Base-by-base conservation (phyloP, 2,797 vertebrate species). In the Hyperoplus lanceolatus region DNA sequence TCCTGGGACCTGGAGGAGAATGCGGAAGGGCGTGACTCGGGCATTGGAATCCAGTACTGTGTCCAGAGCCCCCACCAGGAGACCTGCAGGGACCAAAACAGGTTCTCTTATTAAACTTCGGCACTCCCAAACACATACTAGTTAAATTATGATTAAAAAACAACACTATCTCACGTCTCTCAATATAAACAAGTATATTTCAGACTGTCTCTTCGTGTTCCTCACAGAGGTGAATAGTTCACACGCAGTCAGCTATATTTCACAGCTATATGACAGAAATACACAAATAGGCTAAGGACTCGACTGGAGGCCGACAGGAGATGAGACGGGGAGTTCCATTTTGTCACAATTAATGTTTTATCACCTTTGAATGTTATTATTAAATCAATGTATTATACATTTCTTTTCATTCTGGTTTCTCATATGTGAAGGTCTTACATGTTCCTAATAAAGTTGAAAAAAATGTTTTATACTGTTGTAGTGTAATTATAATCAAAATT, bases 21-120 rank as follows among this genome's bases (percentile, higher is more conserved):
- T 98, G 73, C 98, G 95, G 88, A 98, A 99, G 0, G 98, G 98
- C 3, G 97, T 95, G 0, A 97, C 96, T 0, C 98, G 95, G 1
- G 98, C 98, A 0, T 95, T 99, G 61, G 98, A 99, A 90, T 99
- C 98, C 93, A 99, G 89, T 79, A 99, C 96, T 0, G 97, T 97
- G 2, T 99, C 98, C 90, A 99, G 91, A 0, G 98, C 98, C 7
- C 98, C 98, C 9, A 99, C 98, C 87, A 99, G 92, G 87, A 98
- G 96, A 91, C 97, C 98, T 99, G 83, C 36, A 60, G 56, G 63
- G 16, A 70, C 6, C 1, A 43, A 8, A 29, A 29, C 29, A 29
- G 29, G 29, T 29, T 29, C 29, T 29, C 29, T 29, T 2, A n/a
- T 60, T 16, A 60, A 43, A 2, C 3, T 14, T 11, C 5, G 15